These are phyloP conservation scores for Alitta virens DNA, from an alignment of 2,888 invertebrate genomes.

Conservation along the genomic window DNA sequence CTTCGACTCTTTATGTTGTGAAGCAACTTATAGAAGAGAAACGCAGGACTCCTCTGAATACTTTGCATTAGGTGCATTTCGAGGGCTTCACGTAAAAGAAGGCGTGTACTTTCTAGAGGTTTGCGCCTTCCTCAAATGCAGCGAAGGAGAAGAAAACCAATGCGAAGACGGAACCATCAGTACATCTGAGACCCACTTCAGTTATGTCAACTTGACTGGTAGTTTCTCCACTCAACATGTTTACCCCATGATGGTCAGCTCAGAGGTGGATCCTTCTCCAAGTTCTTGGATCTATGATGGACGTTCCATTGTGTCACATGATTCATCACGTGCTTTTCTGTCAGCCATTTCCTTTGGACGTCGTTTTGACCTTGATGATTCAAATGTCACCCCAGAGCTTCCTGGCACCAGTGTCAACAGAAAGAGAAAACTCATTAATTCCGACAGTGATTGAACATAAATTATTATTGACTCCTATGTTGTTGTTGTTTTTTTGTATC, in stretches of 20 bases:
- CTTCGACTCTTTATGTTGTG: conserved; percentile 37
- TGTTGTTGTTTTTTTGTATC: too few species aligned
- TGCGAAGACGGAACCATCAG: conserved; percentile 29
- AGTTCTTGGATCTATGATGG: conserved; percentile 15
- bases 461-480: too few species aligned
- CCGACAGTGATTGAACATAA: too few species aligned
- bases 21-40: conserved; percentile 1
- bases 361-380: conserved; percentile 15
- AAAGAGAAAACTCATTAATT: too few species aligned
- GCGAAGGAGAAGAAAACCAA: conserved; percentile 15
- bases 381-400: not conserved
- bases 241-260: conserved; percentile 12
- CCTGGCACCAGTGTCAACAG: too few species aligned
- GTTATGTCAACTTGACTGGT: conserved; percentile 11
- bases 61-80: conserved; percentile 42
- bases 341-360: conserved; percentile 8
- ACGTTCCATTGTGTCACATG: not conserved
- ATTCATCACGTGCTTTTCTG: conserved; percentile 5
- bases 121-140: conserved; percentile 37
- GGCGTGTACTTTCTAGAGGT: conserved; percentile 39
- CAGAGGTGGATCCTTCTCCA: conserved; percentile 2
- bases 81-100: conserved; percentile 37
- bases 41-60: conserved; percentile 12
- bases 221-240: conserved; percentile 21
- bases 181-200: conserved; percentile 12